Evolutionary conservation across 2,888 invertebrate genomes (phyloP), one percentile per base, ranked within the genome.

Genomic region (Cataglyphis cursor): DNA sequence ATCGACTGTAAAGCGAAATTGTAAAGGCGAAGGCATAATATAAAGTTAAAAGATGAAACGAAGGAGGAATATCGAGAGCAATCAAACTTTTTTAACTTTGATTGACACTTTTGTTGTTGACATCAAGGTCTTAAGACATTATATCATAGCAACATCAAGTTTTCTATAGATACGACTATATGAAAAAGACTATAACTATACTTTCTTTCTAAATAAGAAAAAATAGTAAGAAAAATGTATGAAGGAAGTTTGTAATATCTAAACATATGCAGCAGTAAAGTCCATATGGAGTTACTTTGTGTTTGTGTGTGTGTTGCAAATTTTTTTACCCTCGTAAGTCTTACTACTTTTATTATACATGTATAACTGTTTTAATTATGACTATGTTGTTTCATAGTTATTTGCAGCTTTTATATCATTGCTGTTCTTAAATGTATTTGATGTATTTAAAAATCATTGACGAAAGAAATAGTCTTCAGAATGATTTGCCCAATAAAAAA

Each of bases 221-320:
- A 75, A 21, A 48, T n/a, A 21, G 4, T 24, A 31, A 28, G 15
- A 68, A n/a, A n/a, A 38, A 54, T 31, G 54, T 31, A 65, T 64
- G 21, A 48, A 51, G 35, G 12, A 12, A 1, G 38, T 24, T 18
- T 48, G 21, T 21, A 41, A 21, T 57, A 35, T 35, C 44, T 44
- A 21, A 59, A 80, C 73, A 72, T 31, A 41, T 80, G 74, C 44
- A 31, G 31, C 44, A 44, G 66, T 76, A 54, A 76, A 76, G 5
- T 76, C 3, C 38, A 54, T 12, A 51, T 51, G 21, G 31, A 51
- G n/a, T 24, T 59, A 12, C 31, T 44, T 59, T 18, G 28, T 35
- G 35, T 35, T 28, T 28, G 6, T 35, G 35, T 6, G 31, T 35
- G 31, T 35, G 35, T 54, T 12, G 15, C 44, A 21, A 57, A 21